These are phyloP conservation scores for Perithous albicinctus DNA, from an alignment of 2,888 invertebrate species.

Conservation along the genomic window DNA sequence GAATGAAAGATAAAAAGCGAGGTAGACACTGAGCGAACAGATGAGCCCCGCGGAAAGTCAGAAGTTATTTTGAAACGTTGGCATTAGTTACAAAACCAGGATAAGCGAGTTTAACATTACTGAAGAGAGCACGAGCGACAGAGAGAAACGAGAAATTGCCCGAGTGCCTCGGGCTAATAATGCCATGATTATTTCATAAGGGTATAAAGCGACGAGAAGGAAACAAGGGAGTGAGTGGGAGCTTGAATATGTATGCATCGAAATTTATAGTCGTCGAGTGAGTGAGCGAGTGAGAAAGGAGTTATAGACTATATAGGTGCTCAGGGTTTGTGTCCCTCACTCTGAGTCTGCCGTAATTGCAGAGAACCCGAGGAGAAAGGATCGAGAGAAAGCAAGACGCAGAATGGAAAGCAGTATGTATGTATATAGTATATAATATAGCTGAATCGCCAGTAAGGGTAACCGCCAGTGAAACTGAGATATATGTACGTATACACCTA, in stretches of 20 bases:
- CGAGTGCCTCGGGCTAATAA: constrained; percentile 78
- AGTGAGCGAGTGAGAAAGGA: constrained; percentile 64
- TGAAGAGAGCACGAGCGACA: constrained; percentile 3
- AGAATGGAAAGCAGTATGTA: constrained; percentile 32
- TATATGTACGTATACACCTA: constrained; percentile 18
- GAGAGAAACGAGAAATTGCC: constrained; percentile 41
- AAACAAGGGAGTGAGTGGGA: constrained; percentile 22
- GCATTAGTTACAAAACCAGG: constrained; percentile 36
- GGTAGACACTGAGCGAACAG: background rate
- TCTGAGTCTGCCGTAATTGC: constrained; percentile 52
- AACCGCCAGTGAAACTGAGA: constrained; percentile 45
- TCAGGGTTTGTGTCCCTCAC: background rate
- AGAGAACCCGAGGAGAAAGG: constrained; percentile 55
- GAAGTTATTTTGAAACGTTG: constrained; percentile 58
- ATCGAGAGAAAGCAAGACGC: constrained; percentile 44
- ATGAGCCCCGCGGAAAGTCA: constrained; percentile 40
- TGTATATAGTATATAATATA: background rate
- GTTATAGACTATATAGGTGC: constrained; percentile 74
- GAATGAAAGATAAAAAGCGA: background rate
- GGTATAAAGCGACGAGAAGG: constrained; percentile 64
- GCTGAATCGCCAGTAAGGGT: constrained; percentile 6
- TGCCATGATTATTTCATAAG: constrained; percentile 83
- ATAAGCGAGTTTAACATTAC: background rate
- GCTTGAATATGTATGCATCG: constrained; percentile 83
- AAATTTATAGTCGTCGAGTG: constrained; percentile 79